Conservation (phyloP, 2,797 vertebrate species). For the Anguilla pacifica region DNA sequence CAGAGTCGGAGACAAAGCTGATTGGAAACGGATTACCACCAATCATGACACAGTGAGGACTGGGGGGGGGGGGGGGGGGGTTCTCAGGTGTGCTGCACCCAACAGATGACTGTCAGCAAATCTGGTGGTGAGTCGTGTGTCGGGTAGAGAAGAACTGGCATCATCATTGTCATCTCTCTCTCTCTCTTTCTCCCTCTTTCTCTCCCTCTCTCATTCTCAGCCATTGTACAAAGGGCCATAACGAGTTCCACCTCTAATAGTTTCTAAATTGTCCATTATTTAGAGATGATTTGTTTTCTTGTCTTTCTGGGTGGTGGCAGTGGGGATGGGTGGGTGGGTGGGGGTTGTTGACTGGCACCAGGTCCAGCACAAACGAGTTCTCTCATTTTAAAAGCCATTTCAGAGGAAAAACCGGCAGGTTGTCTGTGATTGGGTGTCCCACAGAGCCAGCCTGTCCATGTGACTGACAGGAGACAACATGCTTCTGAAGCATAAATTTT, state of each 20-base stretch:
- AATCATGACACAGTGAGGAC: background rate
- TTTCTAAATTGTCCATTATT: conserved; percentile 24
- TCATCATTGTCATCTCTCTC: background rate
- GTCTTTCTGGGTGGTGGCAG: too few relatives aligned
- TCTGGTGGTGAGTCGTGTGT: conserved; percentile 16
- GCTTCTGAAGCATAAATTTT: background rate
- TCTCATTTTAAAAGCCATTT: background rate
- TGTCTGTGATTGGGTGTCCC: background rate
- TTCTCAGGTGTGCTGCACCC: background rate
- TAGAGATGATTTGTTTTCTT: conserved; percentile 2
- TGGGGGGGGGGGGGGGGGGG: background rate
- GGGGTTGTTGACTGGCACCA: too few relatives aligned
- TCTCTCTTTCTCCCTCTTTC: background rate
- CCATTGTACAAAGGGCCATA: background rate
- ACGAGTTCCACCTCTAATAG: background rate
- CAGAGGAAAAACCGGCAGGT: background rate
- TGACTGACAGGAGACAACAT: background rate
- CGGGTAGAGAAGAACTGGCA: background rate
- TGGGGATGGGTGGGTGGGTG: too few relatives aligned
- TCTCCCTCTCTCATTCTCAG: conserved; percentile 2
- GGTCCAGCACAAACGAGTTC: background rate
- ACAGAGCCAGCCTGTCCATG: background rate
- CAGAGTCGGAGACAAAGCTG: background rate
- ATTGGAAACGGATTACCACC: background rate
- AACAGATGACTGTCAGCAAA: background rate